Conservation (phyloP, 2,888 invertebrate genomes). For the Ennomos fuscantarius region DNA sequence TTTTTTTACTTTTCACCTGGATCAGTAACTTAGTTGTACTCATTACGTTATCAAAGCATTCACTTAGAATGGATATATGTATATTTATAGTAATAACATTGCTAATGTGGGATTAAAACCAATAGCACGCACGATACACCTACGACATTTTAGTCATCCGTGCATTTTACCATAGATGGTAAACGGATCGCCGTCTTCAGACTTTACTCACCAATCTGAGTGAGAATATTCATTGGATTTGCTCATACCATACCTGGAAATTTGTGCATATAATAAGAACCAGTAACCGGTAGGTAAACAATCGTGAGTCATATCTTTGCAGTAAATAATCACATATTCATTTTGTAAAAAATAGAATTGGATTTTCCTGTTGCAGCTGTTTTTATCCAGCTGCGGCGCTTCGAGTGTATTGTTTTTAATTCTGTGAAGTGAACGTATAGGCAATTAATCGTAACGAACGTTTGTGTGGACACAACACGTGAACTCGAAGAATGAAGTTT, state of each 20-base stretch:
- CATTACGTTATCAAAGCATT: too few relatives aligned
- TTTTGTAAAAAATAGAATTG: conserved; percentile 48
- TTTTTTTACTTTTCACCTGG: conserved; percentile 1
- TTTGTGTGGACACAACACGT: conserved; percentile 24
- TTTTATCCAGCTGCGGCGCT: conserved; percentile 36
- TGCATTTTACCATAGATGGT: conserved; percentile 57
- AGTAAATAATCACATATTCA: conserved; percentile 51
- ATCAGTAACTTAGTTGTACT: too few relatives aligned
- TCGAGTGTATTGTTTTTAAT: conserved; percentile 30
- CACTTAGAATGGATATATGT: conserved; percentile 9
- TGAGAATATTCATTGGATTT: conserved; percentile 54
- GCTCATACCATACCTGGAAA: conserved; percentile 69
- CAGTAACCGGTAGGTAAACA: conserved; percentile 59
- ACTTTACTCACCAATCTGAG: conserved; percentile 54
- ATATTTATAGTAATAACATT: conserved; percentile 11
- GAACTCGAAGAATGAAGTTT: conserved; percentile 25
- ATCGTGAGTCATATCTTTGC: conserved; percentile 62
- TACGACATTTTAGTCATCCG: conserved; percentile 53
- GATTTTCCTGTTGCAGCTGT: conserved; percentile 55
- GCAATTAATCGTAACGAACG: conserved; percentile 28
- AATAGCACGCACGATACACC: conserved; percentile 37
- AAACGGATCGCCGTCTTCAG: conserved; percentile 49
- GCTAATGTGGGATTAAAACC: conserved; percentile 34
- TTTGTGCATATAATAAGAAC: conserved; percentile 65
- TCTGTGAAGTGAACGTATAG: conserved; percentile 23